Percentiles rank a stretch among this genome's conserved stretches.
Conservation (phyloP, 2,797 vertebrate genomes). For the Danio tinwini region DNA sequence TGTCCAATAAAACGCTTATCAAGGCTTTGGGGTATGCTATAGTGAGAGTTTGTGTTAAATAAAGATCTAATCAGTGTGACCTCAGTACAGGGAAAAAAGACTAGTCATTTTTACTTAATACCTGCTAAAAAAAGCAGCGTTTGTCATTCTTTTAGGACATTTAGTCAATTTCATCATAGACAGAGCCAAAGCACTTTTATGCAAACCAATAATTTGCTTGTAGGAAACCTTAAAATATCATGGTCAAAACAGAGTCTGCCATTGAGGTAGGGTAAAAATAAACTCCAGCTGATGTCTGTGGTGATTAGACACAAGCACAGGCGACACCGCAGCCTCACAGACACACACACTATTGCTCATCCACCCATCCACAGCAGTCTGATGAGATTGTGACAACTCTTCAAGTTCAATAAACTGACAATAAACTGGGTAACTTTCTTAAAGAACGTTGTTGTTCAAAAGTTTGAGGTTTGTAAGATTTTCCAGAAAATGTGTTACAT, state of each 20-base stretch:
- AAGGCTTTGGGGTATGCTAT: not conserved
- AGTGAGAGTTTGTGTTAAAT: conserved; percentile 7
- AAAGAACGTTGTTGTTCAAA: not conserved
- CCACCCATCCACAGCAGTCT: not conserved
- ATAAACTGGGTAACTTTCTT: not conserved
- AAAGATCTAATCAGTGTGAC: conserved; percentile 29
- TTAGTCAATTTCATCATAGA: not conserved
- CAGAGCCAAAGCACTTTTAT: not conserved
- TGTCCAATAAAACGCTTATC: not conserved
- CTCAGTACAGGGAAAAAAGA: not conserved
- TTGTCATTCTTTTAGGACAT: conserved; percentile 1
- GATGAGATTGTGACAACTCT: not conserved
- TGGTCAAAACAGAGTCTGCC: conserved; percentile 22
- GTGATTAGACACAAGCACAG: conserved; percentile 1
- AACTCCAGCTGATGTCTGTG: not conserved
- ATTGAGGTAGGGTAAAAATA: conserved; percentile 1
- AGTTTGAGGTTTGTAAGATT: not conserved
- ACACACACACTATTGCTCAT: not conserved
- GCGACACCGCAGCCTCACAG: not conserved
- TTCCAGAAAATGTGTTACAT: not conserved
- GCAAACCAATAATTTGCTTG: not conserved
- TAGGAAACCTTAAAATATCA: conserved; percentile 19
- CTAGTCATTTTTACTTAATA: not conserved
- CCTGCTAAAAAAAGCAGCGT: not conserved
- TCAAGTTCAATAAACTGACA: conserved; percentile 5